Evolutionary conservation across 2,888 invertebrate species (phyloP), one percentile per base, ranked within the genome.

Genomic region (Dysmachus trigonus): DNA sequence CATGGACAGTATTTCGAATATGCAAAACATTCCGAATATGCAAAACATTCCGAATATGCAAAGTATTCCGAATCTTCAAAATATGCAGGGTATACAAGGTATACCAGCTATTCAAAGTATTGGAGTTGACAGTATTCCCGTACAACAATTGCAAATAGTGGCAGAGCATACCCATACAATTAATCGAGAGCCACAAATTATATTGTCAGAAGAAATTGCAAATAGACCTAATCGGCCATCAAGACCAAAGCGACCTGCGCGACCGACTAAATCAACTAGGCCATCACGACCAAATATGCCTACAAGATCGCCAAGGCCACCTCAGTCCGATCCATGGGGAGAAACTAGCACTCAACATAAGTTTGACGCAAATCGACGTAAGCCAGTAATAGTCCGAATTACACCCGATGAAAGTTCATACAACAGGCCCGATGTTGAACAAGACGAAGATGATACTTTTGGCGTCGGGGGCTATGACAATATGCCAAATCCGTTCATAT

Each of bases 131-230:
- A 18, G 22, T 18, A 8, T 82, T 4, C 82, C 82, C 4, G 13
- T 74, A 18, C 77, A 72, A 84, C 81, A 87, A 41, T 53, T 87
- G 10, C 86, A 87, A 73, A 85, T 87, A 4, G 74, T 87, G 13
- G 87, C 87, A 27, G 87, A 87, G 33, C 87, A 87, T 31, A 87
- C 87, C 1, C 87, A 87, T 41, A 87, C 85, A 7, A 84, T 87
- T 31, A 73, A 15, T 33, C 62, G 35, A 71, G 47, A 47, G 41
- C 38, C 76, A 10, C 47, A 79, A 30, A 38, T 51, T 41, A n/a
- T 79, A 30, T 30, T 79, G 15, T 30, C n/a, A 51, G 79, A 79
- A 35, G 71, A 83, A n/a, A 15, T 15, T n/a, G 30, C 4, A 41
- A 79, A 79, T 10, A 27, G 27, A 15, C 41, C 79, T 3, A 13